Evolutionary conservation across 2,888 invertebrate species (phyloP).

Genomic region (Erebia palarica): DNA sequence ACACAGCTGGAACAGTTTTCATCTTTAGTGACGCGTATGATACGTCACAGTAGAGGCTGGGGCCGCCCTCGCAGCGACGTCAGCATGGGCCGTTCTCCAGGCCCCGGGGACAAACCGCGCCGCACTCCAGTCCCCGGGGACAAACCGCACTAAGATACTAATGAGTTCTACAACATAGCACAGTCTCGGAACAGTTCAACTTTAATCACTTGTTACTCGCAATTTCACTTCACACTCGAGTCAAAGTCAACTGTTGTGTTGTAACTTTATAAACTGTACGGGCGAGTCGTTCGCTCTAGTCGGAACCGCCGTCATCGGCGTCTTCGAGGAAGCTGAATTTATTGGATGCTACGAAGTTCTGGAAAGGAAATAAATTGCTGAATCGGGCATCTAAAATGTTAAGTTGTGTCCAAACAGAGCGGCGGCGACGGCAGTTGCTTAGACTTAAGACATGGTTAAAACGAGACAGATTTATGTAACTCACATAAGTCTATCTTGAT

Average conservation of each 20-base stretch:
- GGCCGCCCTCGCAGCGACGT: slow-evolving; percentile 67
- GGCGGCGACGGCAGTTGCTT: too few species aligned
- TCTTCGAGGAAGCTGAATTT: slow-evolving; percentile 89
- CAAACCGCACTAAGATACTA: slow-evolving; percentile 67
- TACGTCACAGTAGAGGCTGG: slow-evolving; percentile 60
- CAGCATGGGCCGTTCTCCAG: slow-evolving; percentile 58
- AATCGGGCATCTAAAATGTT: background rate
- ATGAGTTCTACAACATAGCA: slow-evolving; percentile 72
- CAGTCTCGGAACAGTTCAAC: slow-evolving; percentile 64
- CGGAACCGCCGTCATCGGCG: slow-evolving; percentile 82
- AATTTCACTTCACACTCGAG: slow-evolving; percentile 79
- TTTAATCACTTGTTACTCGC: slow-evolving; percentile 69
- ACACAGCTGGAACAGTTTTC: background rate
- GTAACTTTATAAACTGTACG: slow-evolving; percentile 54
- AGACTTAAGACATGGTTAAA: too few species aligned
- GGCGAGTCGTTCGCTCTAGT: slow-evolving; percentile 60
- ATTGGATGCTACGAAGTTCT: slow-evolving; percentile 89
- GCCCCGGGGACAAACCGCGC: slow-evolving; percentile 64
- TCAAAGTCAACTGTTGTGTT: slow-evolving; percentile 46
- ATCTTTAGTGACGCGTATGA: background rate
- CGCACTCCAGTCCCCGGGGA: slow-evolving; percentile 60
- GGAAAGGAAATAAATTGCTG: slow-evolving; percentile 53
- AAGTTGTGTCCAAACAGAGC: too few species aligned
- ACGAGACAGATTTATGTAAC: too few species aligned
- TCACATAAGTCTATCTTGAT: too few species aligned